Evolutionary conservation across 2,113 vertebrate genomes (phyloP).

Genomic region (Trochalopteron elliotii): DNA sequence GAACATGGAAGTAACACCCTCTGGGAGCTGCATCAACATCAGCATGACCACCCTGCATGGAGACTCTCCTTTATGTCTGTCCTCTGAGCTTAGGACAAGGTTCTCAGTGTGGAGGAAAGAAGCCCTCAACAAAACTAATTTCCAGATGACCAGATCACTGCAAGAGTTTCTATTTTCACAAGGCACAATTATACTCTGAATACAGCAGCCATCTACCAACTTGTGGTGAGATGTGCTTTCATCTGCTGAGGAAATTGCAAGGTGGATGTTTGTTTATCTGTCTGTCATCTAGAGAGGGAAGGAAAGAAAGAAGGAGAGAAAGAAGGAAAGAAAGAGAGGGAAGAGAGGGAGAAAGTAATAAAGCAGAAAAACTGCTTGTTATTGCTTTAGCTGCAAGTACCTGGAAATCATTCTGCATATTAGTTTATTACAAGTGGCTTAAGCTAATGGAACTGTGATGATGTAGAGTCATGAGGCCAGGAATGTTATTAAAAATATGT

Average conservation of each 20-base stretch:
- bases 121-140: background rate
- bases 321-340: background rate
- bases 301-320: background rate
- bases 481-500: background rate
- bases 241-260: background rate
- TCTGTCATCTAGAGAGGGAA: background rate
- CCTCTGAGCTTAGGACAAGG: background rate
- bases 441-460: background rate
- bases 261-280: background rate
- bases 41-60: background rate
- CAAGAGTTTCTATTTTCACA: background rate
- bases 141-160: background rate
- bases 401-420: background rate
- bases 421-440: background rate
- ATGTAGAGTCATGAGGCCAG: background rate
- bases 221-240: background rate
- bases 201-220: background rate
- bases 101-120: background rate
- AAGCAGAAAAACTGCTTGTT: background rate
- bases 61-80: background rate
- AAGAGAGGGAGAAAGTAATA: rapidly evolving
- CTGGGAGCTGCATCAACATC: background rate
- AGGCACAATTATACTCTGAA: background rate
- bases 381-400: background rate
- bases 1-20: background rate